phyloP scores from a whole-genome alignment of 2,797 vertebrate genomes.

The Myiotriccus ornatus region DNA sequence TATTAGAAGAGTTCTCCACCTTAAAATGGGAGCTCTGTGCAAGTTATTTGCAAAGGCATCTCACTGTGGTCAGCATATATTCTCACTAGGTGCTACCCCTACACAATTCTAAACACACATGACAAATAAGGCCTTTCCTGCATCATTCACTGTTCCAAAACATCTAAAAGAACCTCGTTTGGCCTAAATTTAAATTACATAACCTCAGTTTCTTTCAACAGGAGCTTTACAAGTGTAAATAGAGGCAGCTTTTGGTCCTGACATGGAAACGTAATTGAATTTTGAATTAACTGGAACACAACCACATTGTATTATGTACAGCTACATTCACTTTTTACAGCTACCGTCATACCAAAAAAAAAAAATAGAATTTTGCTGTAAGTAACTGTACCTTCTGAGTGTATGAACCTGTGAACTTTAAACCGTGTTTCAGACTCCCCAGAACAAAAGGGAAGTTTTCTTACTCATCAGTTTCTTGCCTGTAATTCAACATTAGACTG shows the following conservation, averaged over 20 bases:
- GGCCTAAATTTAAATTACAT: constrained; percentile 39
- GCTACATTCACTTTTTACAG: not conserved
- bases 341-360: not conserved
- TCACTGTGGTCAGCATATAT: not conserved
- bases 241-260: constrained; percentile 2
- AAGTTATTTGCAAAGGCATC: not conserved
- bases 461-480: not conserved
- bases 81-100: not conserved
- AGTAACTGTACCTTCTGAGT: not conserved
- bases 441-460: not conserved
- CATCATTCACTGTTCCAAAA: not conserved
- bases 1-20: not conserved
- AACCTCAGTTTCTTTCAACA: not conserved
- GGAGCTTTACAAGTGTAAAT: constrained; percentile 17
- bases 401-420: not conserved
- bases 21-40: not conserved
- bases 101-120: not conserved
- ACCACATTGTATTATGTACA: not conserved
- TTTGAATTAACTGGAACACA: not conserved
- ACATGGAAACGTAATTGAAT: not conserved
- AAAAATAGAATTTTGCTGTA: not conserved
- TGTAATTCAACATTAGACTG: not conserved
- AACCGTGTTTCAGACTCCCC: not conserved
- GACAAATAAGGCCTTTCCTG: not conserved
- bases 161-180: not conserved